phyloP scores from a whole-genome alignment of 2,888 invertebrate species.

The Taenaris catops region DNA sequence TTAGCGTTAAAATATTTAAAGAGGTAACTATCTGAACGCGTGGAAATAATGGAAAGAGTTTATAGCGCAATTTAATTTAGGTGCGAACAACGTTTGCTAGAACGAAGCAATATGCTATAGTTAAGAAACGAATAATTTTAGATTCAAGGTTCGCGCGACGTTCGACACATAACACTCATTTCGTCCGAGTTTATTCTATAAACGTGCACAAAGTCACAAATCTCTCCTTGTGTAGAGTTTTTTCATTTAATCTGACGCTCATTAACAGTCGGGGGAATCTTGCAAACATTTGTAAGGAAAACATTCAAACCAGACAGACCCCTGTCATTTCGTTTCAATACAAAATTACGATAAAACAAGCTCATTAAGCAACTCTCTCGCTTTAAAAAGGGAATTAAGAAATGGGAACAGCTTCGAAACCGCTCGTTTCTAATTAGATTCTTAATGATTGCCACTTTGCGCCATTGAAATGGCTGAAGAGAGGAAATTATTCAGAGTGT shows the following conservation, averaged over 20 bases:
- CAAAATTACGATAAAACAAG: conserved; percentile 13
- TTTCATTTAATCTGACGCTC: too few relatives aligned
- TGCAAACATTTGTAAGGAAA: conserved; percentile 4
- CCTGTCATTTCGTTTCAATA: conserved; percentile 10
- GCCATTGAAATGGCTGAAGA: conserved; percentile 5
- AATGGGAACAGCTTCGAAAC: conserved; percentile 11
- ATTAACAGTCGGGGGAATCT: too few relatives aligned
- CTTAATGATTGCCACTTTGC: conserved; percentile 13
- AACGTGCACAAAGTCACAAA: too few relatives aligned
- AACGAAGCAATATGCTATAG: conserved; percentile 5
- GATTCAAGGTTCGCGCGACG: too few relatives aligned
- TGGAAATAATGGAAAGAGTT: conserved; percentile 1
- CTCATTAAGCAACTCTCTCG: conserved; percentile 8
- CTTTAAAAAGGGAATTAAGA: conserved; percentile 7
- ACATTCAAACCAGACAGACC: conserved; percentile 3
- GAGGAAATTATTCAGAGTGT: conserved; percentile 6
- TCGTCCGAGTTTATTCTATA: too few relatives aligned
- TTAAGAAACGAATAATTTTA: conserved; percentile 14
- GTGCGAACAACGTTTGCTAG: conserved; percentile 4
- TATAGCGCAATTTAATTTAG: conserved; percentile 4
- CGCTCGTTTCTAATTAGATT: conserved; percentile 11
- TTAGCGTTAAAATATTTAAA: neutral
- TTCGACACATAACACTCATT: too few relatives aligned
- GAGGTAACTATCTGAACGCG: conserved; percentile 1
- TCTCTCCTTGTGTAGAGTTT: too few relatives aligned